Base-by-base conservation (phyloP, 1,140 invertebrate genomes). In the Atta colombica region DNA sequence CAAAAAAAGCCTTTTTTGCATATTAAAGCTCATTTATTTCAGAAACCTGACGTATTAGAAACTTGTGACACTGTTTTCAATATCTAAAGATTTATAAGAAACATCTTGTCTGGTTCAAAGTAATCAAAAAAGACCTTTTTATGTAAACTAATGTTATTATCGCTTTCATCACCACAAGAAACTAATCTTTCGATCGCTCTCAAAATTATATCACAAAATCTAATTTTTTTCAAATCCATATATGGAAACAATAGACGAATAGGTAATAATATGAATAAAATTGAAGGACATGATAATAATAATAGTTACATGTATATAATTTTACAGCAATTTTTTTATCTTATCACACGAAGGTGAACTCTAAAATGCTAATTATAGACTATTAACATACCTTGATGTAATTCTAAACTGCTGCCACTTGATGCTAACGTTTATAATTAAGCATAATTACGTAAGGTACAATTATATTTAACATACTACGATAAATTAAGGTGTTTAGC, bases 381-480 rank as follows among this genome's bases (percentile, higher is more conserved):
- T 74, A 61, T 82, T 61, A 39, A 7, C 14, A 10, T 58, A 18
- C 10, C 21, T 71, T 35, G 21, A 14, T 35, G 39, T 28, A 28
- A 25, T 61, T 65, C 63, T 74, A 35, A 63, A 35, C 21, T 3
- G 16, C 7, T 71, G 25, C 18, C 55, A 21, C 51, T 66, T 68
- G 3, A 28, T 35, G 14, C 69, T 28, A 49, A 74, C 60, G n/a
- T 25, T 31, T 63, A 51, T 60, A 75, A 84, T 84, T 84, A 75
- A n/a, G 39, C n/a, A 12, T 39, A 75, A 53, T 75, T 82, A 31
- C 10, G 18, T 21, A 51, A 25, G 10, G 1, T 69, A n/a, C 31
- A 53, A 75, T 84, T 61, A 74, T 74, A 49, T 84, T 49, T 55
- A 58, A 84, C 55, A 18, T 49, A 31, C 28, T n/a, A 14, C 25